Conservation (phyloP, 2,113 vertebrate species). For the Eclectus roratus region DNA sequence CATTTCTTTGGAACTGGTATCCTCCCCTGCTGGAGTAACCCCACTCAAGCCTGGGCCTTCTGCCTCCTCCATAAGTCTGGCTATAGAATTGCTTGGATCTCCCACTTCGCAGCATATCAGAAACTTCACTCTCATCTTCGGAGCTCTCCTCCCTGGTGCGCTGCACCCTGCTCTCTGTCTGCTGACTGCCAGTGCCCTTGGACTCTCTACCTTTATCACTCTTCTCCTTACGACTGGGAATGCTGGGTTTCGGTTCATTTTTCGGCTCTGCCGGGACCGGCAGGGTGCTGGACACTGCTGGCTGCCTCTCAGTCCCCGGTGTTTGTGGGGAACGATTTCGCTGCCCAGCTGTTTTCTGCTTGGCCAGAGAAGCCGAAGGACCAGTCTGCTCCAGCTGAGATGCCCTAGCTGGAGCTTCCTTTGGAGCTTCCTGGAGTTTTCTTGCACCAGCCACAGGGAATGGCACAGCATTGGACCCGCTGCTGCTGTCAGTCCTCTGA, state of each 20-base stretch:
- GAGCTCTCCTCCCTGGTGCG: conserved; percentile 78
- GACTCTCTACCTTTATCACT: conserved; percentile 57
- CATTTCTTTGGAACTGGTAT: conserved; percentile 69
- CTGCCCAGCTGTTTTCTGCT: conserved; percentile 35
- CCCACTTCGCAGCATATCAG: conserved; percentile 74
- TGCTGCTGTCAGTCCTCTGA: conserved; percentile 23
- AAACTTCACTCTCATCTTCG: conserved; percentile 78
- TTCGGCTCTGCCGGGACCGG: conserved; percentile 1
- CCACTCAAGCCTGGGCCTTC: conserved; percentile 75
- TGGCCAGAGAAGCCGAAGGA: background rate
- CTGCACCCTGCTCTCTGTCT: conserved; percentile 59
- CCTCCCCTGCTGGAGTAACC: conserved; percentile 72
- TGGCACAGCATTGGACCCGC: accelerated
- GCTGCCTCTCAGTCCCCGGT: background rate
- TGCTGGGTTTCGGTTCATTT: conserved; percentile 28
- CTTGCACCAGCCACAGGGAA: background rate
- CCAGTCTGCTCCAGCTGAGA: conserved; percentile 11
- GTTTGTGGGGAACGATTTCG: conserved; percentile 8
- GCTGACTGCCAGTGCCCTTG: conserved; percentile 1
- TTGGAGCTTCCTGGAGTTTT: background rate
- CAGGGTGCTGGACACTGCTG: background rate
- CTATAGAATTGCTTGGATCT: conserved; percentile 81
- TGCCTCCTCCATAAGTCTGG: conserved; percentile 72
- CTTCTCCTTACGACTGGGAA: conserved; percentile 59
- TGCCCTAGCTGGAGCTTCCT: conserved; percentile 31